phyloP scores from a whole-genome alignment of 2,797 vertebrate species.

The Sebastes kiyomatsui region DNA sequence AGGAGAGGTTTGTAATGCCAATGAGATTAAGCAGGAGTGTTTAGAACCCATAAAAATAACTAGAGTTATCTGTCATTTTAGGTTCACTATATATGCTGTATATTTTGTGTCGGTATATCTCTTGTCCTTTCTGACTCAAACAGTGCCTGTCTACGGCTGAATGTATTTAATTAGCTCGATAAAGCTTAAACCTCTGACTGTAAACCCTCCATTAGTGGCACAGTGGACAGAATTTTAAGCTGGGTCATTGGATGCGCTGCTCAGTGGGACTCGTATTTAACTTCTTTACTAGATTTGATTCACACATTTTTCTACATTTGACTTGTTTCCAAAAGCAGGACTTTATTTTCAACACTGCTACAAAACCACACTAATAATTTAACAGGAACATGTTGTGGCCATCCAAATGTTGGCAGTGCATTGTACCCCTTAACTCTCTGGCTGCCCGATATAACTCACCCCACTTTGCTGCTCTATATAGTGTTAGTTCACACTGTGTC shows the following conservation, averaged over 20 bases:
- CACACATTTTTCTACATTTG: neutral
- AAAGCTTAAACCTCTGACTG: constrained; percentile 27
- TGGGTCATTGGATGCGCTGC: neutral
- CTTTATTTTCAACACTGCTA: neutral
- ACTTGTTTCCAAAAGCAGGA: neutral
- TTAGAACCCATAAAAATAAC: neutral
- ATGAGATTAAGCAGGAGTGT: neutral
- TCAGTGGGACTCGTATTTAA: neutral
- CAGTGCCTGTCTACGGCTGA: neutral
- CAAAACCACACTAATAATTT: neutral
- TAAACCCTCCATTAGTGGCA: constrained; percentile 18
- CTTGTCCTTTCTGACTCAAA: neutral
- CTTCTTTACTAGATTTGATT: neutral
- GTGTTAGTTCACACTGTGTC: neutral
- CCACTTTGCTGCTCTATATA: neutral
- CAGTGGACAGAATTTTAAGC: constrained; percentile 10
- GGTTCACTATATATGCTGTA: neutral
- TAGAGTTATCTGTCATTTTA: neutral
- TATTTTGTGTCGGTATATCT: neutral
- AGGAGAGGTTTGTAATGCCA: neutral
- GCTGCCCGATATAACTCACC: neutral
- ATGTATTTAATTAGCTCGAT: constrained; percentile 28
- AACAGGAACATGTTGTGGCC: neutral
- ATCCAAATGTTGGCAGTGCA: neutral
- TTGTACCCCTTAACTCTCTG: neutral